These are phyloP conservation scores for Rhogogaster chlorosoma DNA, from an alignment of 2,888 invertebrate species.

Conservation along the genomic window DNA sequence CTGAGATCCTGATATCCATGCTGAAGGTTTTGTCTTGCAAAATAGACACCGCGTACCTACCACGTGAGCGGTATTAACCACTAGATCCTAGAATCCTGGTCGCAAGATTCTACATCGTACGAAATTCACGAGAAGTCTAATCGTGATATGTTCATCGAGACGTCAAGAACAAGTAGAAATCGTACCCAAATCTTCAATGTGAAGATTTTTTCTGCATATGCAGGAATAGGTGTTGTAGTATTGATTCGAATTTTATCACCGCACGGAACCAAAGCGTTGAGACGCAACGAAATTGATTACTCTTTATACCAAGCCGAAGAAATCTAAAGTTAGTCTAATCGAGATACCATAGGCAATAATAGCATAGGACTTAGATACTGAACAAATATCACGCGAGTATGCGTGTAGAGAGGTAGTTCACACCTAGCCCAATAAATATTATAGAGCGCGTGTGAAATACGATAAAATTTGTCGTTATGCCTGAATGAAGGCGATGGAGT, in stretches of 20 bases:
- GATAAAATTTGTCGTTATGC: constrained; percentile 47
- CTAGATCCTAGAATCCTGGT: background rate
- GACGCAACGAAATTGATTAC: background rate
- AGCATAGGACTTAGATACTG: background rate
- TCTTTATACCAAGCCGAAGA: background rate
- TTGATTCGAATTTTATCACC: background rate
- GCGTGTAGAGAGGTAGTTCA: constrained; percentile 50
- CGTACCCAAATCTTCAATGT: too few species aligned
- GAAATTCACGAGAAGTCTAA: background rate
- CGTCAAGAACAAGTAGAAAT: too few species aligned
- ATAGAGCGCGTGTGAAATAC: constrained; percentile 35
- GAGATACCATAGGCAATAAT: constrained; percentile 16
- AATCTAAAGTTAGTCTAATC: background rate
- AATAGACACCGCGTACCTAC: background rate
- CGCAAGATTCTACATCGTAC: background rate
- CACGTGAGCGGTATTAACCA: background rate
- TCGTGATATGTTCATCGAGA: background rate
- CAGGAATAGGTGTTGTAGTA: too few species aligned
- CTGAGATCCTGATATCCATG: background rate
- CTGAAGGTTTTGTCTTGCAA: background rate
- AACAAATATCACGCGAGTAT: constrained; percentile 34
- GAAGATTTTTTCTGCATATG: too few species aligned
- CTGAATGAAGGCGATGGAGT: constrained; percentile 10
- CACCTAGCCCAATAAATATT: constrained; percentile 49
- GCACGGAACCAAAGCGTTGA: background rate